A percentile compares a stretch with the other conserved stretches of the same genome.
Evolutionary conservation across 53 echinoderm and acorn worm genomes (phyloP).

Genomic region (Arbacia lixula): DNA sequence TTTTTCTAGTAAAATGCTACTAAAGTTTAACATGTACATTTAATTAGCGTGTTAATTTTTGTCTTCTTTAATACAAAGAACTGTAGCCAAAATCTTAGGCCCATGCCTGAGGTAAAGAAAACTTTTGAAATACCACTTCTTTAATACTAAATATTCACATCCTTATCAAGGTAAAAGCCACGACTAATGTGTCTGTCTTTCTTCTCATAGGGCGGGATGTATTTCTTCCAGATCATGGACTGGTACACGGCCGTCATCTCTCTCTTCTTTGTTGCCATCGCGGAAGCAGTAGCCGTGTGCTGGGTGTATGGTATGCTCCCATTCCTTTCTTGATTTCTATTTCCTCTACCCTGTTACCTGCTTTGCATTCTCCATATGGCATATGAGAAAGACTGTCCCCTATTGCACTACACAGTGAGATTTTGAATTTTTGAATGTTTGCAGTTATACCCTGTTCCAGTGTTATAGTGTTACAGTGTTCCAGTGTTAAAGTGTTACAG

Average conservation of each 20-base stretch:
- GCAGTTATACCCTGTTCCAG: no score
- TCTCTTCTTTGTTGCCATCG: constrained; percentile 88
- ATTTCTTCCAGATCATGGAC: constrained; percentile 92
- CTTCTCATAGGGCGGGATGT: constrained; percentile 87
- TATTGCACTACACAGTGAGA: neutral
- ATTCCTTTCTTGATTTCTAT: neutral
- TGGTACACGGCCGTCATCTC: constrained; percentile 97
- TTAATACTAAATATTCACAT: no score
- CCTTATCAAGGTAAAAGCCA: no score
- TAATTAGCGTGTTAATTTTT: no score
- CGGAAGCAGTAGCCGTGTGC: constrained; percentile 80
- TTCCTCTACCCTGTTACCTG: neutral
- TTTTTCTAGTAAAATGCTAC: no score
- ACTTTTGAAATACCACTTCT: no score
- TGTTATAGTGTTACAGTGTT: no score
- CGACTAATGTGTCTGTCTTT: neutral
- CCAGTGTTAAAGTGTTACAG: no score
- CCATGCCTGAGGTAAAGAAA: no score
- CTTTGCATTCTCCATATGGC: neutral
- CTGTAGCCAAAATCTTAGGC: no score
- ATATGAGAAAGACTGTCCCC: neutral
- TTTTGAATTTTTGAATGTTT: neutral
- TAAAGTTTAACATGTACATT: no score
- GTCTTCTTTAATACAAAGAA: no score
- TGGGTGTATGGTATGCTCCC: constrained; percentile 84